phyloP scores from a whole-genome alignment of 1,140 invertebrate species.

The Papilio polytes region DNA sequence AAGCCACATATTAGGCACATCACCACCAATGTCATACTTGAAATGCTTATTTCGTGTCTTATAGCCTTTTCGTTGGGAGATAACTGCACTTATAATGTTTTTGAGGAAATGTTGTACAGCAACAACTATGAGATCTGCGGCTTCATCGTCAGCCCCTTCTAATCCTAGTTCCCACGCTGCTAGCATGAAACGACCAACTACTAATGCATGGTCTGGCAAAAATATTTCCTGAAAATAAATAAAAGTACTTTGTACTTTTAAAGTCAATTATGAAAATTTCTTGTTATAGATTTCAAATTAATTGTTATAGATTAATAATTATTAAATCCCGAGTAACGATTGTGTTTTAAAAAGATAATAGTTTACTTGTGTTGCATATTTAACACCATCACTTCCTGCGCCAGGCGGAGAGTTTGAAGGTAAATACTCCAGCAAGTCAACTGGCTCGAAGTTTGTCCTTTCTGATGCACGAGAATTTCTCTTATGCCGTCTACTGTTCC shows the following conservation, averaged over 20 bases:
- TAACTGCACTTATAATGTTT: constrained; percentile 89
- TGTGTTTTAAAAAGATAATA: background rate
- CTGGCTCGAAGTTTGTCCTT: constrained; percentile 87
- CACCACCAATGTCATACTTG: constrained; percentile 89
- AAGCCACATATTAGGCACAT: constrained; percentile 89
- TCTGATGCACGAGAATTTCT: constrained; percentile 85
- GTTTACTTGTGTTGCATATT: constrained; percentile 74
- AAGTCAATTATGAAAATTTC: too few relatives aligned
- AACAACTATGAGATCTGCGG: constrained; percentile 89
- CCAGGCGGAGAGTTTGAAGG: constrained; percentile 74
- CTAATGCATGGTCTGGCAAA: constrained; percentile 90
- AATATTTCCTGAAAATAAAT: constrained; percentile 85
- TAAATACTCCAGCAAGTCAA: constrained; percentile 83
- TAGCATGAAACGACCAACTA: constrained; percentile 90
- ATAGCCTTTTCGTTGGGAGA: constrained; percentile 90
- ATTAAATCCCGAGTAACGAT: background rate
- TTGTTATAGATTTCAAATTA: too few relatives aligned
- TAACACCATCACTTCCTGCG: constrained; percentile 73
- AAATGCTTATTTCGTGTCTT: constrained; percentile 87
- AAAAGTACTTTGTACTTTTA: too few relatives aligned
- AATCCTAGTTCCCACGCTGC: constrained; percentile 93
- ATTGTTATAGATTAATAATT: background rate
- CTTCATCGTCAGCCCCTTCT: constrained; percentile 90
- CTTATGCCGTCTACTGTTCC: constrained; percentile 84
- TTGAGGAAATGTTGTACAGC: constrained; percentile 90